Evolutionary conservation across 2,113 vertebrate species (phyloP).

Genomic region (Pyrgilauda ruficollis): DNA sequence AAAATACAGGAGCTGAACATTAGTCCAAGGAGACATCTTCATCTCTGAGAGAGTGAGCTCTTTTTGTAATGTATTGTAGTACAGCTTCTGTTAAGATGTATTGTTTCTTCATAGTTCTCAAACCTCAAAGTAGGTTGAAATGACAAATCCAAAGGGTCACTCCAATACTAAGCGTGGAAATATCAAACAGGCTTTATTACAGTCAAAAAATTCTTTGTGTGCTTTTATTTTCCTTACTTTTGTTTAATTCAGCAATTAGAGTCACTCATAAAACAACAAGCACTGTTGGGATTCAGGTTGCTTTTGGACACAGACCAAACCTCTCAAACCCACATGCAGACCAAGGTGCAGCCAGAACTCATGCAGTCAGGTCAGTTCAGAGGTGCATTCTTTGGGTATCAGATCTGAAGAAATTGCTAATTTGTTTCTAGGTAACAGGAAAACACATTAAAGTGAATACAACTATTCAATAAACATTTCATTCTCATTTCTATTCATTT

Average conservation of each 20-base stretch:
- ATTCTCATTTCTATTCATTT: background rate
- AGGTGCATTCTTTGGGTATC: slow-evolving; percentile 4
- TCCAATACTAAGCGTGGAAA: background rate
- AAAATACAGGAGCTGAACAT: slow-evolving; percentile 22
- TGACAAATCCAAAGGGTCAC: background rate
- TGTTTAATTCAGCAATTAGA: background rate
- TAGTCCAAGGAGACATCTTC: slow-evolving; percentile 20
- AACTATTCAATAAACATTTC: background rate
- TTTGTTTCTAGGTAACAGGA: slow-evolving; percentile 21
- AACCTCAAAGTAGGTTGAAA: background rate
- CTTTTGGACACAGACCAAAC: background rate
- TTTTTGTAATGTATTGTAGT: background rate
- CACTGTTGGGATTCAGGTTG: background rate
- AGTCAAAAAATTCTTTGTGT: background rate
- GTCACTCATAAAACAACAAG: background rate
- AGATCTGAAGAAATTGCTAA: background rate
- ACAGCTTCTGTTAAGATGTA: background rate
- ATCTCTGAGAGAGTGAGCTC: background rate
- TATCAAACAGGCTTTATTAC: background rate
- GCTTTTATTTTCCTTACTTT: background rate
- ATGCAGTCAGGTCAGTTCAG: background rate
- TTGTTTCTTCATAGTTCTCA: background rate
- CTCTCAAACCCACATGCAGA: background rate
- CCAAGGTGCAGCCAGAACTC: background rate
- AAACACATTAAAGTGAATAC: background rate